Conservation (phyloP, 2,888 invertebrate species). For the Nomada hirtipes region DNA sequence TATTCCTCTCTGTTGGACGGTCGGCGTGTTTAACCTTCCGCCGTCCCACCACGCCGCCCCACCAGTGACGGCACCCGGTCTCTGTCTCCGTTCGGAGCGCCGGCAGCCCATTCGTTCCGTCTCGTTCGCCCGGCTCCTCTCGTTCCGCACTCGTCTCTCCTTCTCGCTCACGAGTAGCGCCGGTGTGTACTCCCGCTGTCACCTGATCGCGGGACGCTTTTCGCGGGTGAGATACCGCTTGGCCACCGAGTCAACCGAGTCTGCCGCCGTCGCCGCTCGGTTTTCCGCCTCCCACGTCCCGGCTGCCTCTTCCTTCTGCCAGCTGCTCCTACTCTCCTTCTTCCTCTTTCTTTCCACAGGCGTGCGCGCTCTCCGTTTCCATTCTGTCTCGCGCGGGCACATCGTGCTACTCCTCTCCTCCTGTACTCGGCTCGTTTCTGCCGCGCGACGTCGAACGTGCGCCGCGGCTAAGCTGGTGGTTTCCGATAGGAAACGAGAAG, state of each 20-base stretch:
- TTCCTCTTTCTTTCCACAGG: conserved; percentile 31
- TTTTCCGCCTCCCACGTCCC: conserved; percentile 55
- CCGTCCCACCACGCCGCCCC: conserved; percentile 54
- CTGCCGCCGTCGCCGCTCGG: conserved; percentile 63
- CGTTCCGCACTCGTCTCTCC: conserved; percentile 59
- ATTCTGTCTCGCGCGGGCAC: conserved; percentile 61
- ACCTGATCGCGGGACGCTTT: conserved; percentile 83
- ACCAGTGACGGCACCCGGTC: conserved; percentile 41
- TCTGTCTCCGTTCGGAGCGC: conserved; percentile 60
- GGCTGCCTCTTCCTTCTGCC: conserved; percentile 43
- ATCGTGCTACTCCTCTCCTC: conserved; percentile 63
- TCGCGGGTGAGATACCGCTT: conserved; percentile 82
- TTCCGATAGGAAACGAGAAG: conserved; percentile 38
- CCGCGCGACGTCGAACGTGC: conserved; percentile 68
- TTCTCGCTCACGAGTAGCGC: conserved; percentile 69
- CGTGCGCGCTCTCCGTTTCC: conserved; percentile 53
- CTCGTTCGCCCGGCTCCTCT: conserved; percentile 62
- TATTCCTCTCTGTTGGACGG: conserved; percentile 46
- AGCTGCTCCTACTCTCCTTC: conserved; percentile 51
- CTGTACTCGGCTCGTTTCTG: conserved; percentile 71
- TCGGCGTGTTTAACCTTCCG: conserved; percentile 69
- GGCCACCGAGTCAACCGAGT: conserved; percentile 79
- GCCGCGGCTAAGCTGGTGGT: conserved; percentile 63
- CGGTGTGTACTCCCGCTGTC: conserved; percentile 77
- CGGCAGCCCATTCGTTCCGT: conserved; percentile 58